These are phyloP conservation scores for Drosophila kambysellisi DNA, from an alignment of 2,888 invertebrate genomes.

Conservation along the genomic window DNA sequence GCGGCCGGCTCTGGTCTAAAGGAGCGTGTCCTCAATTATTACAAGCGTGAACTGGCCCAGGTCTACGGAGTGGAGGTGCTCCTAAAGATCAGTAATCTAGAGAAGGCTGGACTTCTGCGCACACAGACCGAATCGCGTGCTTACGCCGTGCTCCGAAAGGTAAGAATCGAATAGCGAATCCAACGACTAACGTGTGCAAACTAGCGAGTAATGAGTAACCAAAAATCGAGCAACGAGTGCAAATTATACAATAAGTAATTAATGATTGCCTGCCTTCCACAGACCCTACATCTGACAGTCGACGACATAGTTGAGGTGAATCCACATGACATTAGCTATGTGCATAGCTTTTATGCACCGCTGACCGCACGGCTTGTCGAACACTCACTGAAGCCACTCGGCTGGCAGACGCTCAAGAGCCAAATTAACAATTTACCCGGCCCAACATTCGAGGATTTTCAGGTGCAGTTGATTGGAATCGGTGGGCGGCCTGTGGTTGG, in stretches of 20 bases:
- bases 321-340: constrained; percentile 95
- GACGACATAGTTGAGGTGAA: constrained; percentile 94
- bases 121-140: constrained; percentile 90
- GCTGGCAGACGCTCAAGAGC: constrained; percentile 93
- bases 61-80: constrained; percentile 95
- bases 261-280: constrained; percentile 14
- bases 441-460: constrained; percentile 89
- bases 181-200: neutral
- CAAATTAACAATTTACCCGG: constrained; percentile 91
- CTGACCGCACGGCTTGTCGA: constrained; percentile 94
- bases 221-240: neutral
- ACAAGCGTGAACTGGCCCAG: constrained; percentile 90
- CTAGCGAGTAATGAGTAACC: neutral
- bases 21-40: constrained; percentile 91
- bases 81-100: constrained; percentile 93
- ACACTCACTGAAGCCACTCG: constrained; percentile 90
- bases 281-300: constrained; percentile 93
- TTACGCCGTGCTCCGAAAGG: constrained; percentile 92
- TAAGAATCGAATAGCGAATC: constrained; percentile 66
- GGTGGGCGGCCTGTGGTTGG: constrained; percentile 87
- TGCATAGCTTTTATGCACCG: constrained; percentile 97
- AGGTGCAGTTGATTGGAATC: constrained; percentile 86
- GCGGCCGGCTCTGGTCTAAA: constrained; percentile 96
- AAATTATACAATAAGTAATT: neutral
- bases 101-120: constrained; percentile 93